Evolutionary conservation across 2,888 invertebrate species (phyloP).

Genomic region (Trichogramma dendrolimi): DNA sequence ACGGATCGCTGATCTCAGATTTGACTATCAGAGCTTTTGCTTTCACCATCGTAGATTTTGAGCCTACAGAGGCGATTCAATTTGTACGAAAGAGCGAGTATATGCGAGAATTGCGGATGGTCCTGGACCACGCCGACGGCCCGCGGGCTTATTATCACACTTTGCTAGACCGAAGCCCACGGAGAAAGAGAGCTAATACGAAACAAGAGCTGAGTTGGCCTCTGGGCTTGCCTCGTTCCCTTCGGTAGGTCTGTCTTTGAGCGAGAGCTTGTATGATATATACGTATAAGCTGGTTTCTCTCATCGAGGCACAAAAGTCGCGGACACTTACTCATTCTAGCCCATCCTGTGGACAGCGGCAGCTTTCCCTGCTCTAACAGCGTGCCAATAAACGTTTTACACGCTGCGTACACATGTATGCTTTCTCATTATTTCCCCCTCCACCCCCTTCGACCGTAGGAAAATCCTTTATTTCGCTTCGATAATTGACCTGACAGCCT

Average conservation of each 20-base stretch:
- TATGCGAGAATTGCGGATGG: constrained; percentile 41
- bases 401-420: background rate
- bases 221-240: constrained; percentile 15
- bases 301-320: constrained; percentile 1
- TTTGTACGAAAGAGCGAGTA: constrained; percentile 37
- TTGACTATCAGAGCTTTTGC: constrained; percentile 32
- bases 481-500: constrained; percentile 14
- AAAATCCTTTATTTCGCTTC: constrained; percentile 9
- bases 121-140: constrained; percentile 43
- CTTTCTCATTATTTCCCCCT: constrained; percentile 6
- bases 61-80: constrained; percentile 43
- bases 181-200: constrained; percentile 23
- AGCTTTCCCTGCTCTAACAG: no score
- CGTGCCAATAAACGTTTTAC: no score
- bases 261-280: no score
- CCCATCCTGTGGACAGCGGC: no score
- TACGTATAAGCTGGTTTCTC: constrained; percentile 7
- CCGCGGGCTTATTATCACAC: constrained; percentile 50
- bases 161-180: constrained; percentile 40
- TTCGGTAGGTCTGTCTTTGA: background rate
- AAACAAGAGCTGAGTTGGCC: constrained; percentile 21
- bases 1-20: constrained; percentile 47
- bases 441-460: background rate
- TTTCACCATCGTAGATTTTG: constrained; percentile 39
- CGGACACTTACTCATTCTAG: no score